Evolutionary conservation across 2,888 invertebrate genomes (phyloP).

Genomic region (Chironomus tentans): DNA sequence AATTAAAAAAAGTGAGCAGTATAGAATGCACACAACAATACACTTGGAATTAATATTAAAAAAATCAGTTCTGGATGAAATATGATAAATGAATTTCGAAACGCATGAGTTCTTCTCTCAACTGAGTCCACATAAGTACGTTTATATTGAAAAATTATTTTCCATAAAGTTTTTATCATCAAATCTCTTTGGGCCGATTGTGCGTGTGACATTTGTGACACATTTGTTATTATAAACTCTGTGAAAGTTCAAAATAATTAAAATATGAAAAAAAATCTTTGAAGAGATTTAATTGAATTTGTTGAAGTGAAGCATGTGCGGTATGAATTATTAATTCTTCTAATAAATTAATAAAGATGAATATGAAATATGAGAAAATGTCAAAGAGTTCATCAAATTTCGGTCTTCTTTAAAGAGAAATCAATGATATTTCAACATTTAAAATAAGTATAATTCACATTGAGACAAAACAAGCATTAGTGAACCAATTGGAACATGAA

Average conservation of each 20-base stretch:
- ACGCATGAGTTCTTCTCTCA: not conserved
- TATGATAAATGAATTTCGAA: not conserved
- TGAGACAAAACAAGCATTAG: not conserved
- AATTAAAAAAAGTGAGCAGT: not conserved
- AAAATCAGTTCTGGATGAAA: conserved; percentile 8
- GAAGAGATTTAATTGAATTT: conserved; percentile 1
- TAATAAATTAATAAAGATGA: not conserved
- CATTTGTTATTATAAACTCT: not conserved
- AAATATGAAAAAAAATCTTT: not conserved
- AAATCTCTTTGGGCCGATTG: not conserved
- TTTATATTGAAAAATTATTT: not conserved
- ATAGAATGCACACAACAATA: too few species aligned
- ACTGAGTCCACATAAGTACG: not conserved
- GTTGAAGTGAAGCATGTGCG: not conserved
- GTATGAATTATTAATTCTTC: not conserved
- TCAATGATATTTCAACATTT: too few species aligned
- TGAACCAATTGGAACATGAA: conserved; percentile 8
- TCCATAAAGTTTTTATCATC: not conserved
- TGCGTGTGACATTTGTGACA: conserved; percentile 2
- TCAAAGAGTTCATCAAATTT: not conserved
- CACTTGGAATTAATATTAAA: too few species aligned
- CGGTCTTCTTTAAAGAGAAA: not conserved
- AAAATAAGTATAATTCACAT: too few species aligned
- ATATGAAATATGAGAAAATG: not conserved
- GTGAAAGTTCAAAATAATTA: not conserved